Evolutionary conservation across 2,797 vertebrate species (phyloP).

Genomic region (Cossypha heuglini): DNA sequence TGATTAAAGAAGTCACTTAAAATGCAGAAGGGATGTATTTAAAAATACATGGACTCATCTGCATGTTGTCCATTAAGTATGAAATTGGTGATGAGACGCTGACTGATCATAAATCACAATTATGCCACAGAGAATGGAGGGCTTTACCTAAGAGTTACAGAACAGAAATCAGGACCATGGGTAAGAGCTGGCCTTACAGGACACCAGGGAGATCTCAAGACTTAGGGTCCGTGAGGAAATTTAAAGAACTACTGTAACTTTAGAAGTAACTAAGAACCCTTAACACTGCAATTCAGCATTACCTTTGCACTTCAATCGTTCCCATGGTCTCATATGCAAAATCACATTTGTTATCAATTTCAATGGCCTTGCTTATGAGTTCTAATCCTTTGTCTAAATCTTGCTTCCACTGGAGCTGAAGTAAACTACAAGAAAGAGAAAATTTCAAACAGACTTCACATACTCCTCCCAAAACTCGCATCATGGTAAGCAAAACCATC

Average conservation of each 20-base stretch:
- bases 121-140: not conserved
- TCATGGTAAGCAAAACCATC: not conserved
- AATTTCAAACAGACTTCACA: not conserved
- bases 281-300: constrained; percentile 16
- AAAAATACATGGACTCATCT: not conserved
- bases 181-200: not conserved
- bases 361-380: constrained; percentile 97
- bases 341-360: constrained; percentile 99
- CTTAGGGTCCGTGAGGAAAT: not conserved
- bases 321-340: constrained; percentile 99
- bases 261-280: not conserved
- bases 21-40: not conserved
- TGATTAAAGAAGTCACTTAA: not conserved
- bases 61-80: not conserved
- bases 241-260: not conserved
- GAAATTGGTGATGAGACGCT: not conserved
- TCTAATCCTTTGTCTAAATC: constrained; percentile 95
- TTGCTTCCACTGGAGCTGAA: constrained; percentile 99
- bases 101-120: not conserved
- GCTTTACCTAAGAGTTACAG: not conserved
- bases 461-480: not conserved
- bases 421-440: constrained; percentile 80
- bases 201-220: not conserved
- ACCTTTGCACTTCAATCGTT: constrained; percentile 99
- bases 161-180: not conserved